Percentiles rank a stretch among this genome's conserved stretches.
These are phyloP conservation scores for Pandemis cinnamomeana DNA, from an alignment of 2,888 invertebrate species.

Conservation along the genomic window DNA sequence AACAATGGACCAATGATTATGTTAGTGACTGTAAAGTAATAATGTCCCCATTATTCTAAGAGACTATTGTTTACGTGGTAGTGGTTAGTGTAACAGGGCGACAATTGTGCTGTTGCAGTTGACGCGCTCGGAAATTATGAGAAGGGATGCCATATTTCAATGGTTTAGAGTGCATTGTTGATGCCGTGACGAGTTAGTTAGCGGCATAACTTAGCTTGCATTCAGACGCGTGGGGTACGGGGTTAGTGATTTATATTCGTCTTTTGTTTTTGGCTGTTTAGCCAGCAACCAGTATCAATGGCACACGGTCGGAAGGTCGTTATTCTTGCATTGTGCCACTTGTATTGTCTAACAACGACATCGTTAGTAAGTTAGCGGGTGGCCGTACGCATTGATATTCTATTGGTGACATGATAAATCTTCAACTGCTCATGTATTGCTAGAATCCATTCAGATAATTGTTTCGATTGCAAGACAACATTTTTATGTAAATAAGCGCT, in stretches of 20 bases:
- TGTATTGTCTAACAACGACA: constrained; percentile 79
- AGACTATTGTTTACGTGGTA: constrained; percentile 77
- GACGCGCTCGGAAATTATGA: constrained; percentile 18
- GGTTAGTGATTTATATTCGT: constrained; percentile 78
- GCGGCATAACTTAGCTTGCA: constrained; percentile 52
- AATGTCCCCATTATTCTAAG: constrained; percentile 73
- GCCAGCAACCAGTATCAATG: constrained; percentile 74
- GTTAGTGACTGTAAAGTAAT: constrained; percentile 74
- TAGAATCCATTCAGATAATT: constrained; percentile 69
- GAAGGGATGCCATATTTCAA: constrained; percentile 47
- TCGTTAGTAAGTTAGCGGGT: constrained; percentile 82
- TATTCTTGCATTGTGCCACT: constrained; percentile 80
- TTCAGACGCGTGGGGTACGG: constrained; percentile 66
- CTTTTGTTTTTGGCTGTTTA: constrained; percentile 83
- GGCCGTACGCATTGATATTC: constrained; percentile 80
- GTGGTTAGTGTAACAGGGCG: constrained; percentile 63
- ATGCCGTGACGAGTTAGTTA: constrained; percentile 37
- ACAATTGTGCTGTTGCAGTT: constrained; percentile 50
- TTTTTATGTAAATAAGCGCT: constrained; percentile 55
- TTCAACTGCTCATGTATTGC: constrained; percentile 59
- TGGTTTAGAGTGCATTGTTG: constrained; percentile 47
- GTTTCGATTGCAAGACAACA: constrained; percentile 59
- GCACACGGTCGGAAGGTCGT: constrained; percentile 74
- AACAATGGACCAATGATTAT: constrained; percentile 77
- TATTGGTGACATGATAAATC: constrained; percentile 79